Evolutionary conservation across 2,888 invertebrate genomes (phyloP).

Genomic region (Eupeodes latifasciatus): DNA sequence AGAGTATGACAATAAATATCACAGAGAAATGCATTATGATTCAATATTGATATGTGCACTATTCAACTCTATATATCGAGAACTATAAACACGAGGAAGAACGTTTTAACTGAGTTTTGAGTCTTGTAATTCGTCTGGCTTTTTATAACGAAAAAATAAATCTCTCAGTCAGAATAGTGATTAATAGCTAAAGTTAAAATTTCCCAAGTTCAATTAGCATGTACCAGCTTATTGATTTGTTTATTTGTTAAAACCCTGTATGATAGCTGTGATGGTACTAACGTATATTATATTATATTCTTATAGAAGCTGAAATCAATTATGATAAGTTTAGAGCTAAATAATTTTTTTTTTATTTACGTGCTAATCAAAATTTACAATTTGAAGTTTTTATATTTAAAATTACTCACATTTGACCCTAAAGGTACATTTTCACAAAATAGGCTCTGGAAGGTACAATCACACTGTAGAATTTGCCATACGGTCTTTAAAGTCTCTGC

Average conservation of each 20-base stretch:
- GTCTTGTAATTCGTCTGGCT: neutral
- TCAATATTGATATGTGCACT: neutral
- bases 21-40: constrained; percentile 9
- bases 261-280: neutral
- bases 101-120: neutral
- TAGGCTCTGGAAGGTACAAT: too few species aligned
- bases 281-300: neutral
- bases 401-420: too few species aligned
- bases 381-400: too few species aligned
- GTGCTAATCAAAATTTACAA: too few species aligned
- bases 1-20: neutral
- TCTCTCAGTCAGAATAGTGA: constrained; percentile 7
- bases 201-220: constrained; percentile 38
- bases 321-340: constrained; percentile 2
- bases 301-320: neutral
- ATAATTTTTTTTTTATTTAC: neutral
- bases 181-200: neutral
- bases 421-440: too few species aligned
- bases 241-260: neutral
- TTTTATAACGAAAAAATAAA: constrained; percentile 16
- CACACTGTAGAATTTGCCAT: too few species aligned
- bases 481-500: too few species aligned
- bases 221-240: constrained; percentile 34
- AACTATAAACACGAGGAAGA: neutral
- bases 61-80: neutral